phyloP scores from a whole-genome alignment of 30 jellyfish, hydroid and myxozoan genomes.

The Morbakka virulenta region DNA sequence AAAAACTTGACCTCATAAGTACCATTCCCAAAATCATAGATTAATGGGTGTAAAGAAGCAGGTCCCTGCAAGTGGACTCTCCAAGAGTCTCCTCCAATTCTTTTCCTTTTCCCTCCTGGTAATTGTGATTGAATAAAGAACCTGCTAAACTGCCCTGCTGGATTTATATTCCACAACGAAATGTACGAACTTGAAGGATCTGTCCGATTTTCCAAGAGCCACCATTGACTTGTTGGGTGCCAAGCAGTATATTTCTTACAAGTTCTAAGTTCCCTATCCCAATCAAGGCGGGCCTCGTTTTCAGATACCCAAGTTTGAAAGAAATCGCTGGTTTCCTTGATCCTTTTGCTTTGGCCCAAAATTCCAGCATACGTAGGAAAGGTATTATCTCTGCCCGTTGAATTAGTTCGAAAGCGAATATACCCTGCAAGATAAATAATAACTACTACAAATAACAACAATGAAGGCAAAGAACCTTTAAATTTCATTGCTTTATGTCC shows the following conservation, averaged over 20 bases:
- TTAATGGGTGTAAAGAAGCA: constrained; percentile 53
- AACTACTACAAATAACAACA: constrained; percentile 33
- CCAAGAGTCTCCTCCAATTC: constrained; percentile 93
- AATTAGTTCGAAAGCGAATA: constrained; percentile 44
- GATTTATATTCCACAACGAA: constrained; percentile 72
- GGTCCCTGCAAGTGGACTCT: constrained; percentile 73
- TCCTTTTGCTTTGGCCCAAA: not conserved
- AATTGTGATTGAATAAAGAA: constrained; percentile 81
- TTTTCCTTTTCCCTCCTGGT: constrained; percentile 41
- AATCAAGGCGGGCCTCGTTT: constrained; percentile 58
- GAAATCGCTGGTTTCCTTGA: not conserved
- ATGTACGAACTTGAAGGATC: constrained; percentile 64
- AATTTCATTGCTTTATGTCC: constrained; percentile 27
- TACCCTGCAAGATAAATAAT: constrained; percentile 50
- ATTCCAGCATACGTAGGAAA: not conserved
- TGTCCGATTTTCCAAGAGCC: constrained; percentile 67
- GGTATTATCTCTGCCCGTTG: not conserved
- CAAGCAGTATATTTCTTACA: constrained; percentile 42
- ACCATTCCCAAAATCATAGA: constrained; percentile 83
- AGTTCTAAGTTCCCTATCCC: constrained; percentile 20
- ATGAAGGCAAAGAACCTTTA: constrained; percentile 43
- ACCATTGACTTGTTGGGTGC: constrained; percentile 81
- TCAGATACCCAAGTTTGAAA: constrained; percentile 41
- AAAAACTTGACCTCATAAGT: constrained; percentile 83
- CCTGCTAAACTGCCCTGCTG: constrained; percentile 90